Percentiles rank a stretch among this genome's conserved stretches.
These are phyloP conservation scores for Hypanus sabinus DNA, from an alignment of 2,113 vertebrate genomes.

Conservation along the genomic window DNA sequence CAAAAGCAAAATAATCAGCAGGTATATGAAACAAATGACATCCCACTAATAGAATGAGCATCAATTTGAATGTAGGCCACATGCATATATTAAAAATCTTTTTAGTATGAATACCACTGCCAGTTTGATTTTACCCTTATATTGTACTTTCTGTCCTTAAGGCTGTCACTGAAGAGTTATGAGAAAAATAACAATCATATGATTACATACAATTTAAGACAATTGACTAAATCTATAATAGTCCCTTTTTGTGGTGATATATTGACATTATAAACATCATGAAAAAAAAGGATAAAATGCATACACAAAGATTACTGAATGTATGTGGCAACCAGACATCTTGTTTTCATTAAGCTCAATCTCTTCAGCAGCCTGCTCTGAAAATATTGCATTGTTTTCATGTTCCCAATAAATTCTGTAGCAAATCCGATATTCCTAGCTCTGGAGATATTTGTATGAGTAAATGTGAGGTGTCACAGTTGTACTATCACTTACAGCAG, in stretches of 20 bases:
- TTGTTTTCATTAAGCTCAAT: not conserved
- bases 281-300: not conserved
- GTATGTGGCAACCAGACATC: not conserved
- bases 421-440: not conserved
- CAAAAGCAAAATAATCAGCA: not conserved
- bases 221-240: not conserved
- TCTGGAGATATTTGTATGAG: not conserved
- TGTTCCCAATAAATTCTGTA: not conserved
- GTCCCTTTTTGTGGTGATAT: not conserved
- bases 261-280: not conserved
- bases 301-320: not conserved
- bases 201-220: not conserved
- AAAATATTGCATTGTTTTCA: not conserved
- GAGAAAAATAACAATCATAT: not conserved
- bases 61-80: not conserved
- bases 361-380: not conserved
- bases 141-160: not conserved
- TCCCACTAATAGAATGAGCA: not conserved
- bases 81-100: no score
- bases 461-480: not conserved
- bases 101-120: no score
- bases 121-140: not conserved
- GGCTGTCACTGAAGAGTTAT: not conserved
- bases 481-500: not conserved
- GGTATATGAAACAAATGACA: not conserved